Evolutionary conservation across 2,888 invertebrate genomes (phyloP).

Genomic region (Tipula unca): DNA sequence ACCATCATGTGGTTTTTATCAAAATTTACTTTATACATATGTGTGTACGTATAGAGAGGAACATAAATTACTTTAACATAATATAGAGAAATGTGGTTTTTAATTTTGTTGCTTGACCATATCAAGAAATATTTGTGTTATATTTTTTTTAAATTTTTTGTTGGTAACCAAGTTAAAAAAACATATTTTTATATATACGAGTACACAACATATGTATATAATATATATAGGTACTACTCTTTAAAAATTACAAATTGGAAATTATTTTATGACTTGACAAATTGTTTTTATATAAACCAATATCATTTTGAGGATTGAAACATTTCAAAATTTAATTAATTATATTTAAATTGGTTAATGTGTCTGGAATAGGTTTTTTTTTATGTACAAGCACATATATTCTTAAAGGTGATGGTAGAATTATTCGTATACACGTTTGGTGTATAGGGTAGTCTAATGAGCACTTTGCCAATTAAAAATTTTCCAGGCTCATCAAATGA

Average conservation of each 20-base stretch:
- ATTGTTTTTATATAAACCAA: background rate
- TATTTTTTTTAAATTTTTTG: background rate
- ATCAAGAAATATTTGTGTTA: background rate
- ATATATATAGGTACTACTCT: background rate
- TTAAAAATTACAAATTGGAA: background rate
- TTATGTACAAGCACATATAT: too few species aligned
- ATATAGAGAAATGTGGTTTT: background rate
- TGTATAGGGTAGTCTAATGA: too few species aligned
- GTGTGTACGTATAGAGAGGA: background rate
- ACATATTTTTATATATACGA: background rate
- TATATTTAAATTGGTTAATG: background rate
- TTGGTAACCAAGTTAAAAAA: background rate
- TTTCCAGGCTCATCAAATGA: too few species aligned
- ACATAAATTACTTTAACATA: background rate
- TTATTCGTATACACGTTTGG: too few species aligned
- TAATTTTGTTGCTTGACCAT: background rate
- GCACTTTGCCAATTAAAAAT: too few species aligned
- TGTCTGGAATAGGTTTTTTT: background rate
- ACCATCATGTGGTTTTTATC: background rate
- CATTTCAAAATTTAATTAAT: background rate
- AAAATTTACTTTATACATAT: background rate
- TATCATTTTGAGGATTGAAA: too few species aligned
- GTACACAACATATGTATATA: background rate
- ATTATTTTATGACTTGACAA: background rate
- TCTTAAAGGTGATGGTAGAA: too few species aligned